Evolutionary conservation across 1,140 invertebrate genomes (phyloP).

Genomic region (Steinernema feltiae): DNA sequence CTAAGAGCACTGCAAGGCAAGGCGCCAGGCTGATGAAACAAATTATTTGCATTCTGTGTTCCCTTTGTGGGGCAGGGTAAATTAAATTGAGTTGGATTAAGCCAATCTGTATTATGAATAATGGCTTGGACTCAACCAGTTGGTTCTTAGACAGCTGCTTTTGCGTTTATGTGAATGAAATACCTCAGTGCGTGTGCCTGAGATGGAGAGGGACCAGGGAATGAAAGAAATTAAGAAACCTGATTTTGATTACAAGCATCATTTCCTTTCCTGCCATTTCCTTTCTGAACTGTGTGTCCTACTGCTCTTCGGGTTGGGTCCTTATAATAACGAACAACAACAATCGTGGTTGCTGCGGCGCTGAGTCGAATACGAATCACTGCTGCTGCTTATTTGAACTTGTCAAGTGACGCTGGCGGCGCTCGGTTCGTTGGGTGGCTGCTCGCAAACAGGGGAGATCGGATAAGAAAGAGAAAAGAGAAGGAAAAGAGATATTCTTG

Average conservation of each 20-base stretch:
- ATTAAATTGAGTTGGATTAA: background rate
- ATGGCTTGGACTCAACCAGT: background rate
- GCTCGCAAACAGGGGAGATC: background rate
- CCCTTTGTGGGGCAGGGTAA: background rate
- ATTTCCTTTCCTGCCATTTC: too few species aligned
- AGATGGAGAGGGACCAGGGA: too few species aligned
- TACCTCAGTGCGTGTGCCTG: too few species aligned
- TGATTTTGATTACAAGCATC: too few species aligned
- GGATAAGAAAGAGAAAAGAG: slow-evolving; percentile 6
- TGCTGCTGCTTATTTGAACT: slow-evolving; percentile 12
- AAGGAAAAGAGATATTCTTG: slow-evolving; percentile 1
- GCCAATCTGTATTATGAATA: background rate
- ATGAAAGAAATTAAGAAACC: background rate
- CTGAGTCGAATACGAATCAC: background rate
- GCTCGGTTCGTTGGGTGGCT: slow-evolving; percentile 6
- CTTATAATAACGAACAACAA: background rate
- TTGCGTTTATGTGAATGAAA: background rate
- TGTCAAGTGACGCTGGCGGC: slow-evolving; percentile 7
- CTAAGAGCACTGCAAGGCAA: too few species aligned
- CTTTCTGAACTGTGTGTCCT: too few species aligned
- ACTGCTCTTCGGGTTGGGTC: too few species aligned
- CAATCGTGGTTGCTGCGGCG: background rate
- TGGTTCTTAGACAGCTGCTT: background rate
- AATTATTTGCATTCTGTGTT: background rate
- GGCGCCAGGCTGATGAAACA: background rate